Conservation (phyloP, 2,797 vertebrate genomes). For the Sebastes melanostomus region DNA sequence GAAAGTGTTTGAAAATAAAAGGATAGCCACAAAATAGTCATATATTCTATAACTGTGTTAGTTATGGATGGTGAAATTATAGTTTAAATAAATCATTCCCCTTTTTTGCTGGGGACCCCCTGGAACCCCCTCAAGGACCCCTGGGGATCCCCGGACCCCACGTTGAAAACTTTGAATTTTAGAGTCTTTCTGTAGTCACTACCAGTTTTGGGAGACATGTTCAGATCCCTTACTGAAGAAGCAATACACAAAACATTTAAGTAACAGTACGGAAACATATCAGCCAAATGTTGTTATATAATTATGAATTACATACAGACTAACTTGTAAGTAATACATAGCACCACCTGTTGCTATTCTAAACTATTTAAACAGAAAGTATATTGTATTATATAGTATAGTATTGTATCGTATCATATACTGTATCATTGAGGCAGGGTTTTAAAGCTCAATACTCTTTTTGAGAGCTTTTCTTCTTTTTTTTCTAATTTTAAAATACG, state of each 20-base stretch:
- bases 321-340: background rate
- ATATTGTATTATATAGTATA: too few relatives aligned
- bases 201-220: accelerated
- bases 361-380: background rate
- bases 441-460: background rate
- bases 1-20: too few relatives aligned
- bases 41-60: too few relatives aligned
- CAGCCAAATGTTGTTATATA: background rate
- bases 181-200: too few relatives aligned
- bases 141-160: too few relatives aligned
- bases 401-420: background rate
- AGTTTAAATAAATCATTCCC: too few relatives aligned
- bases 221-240: background rate
- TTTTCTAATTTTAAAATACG: background rate
- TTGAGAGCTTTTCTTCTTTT: background rate
- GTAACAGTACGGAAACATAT: background rate
- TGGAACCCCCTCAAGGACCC: too few relatives aligned
- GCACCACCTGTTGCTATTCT: background rate
- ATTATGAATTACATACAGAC: too few relatives aligned
- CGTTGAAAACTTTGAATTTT: too few relatives aligned
- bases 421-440: background rate
- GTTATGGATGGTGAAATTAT: too few relatives aligned
- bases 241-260: background rate
- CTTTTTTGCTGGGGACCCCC: too few relatives aligned
- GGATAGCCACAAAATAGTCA: too few relatives aligned